These are phyloP conservation scores for Orgyia antiqua DNA, from an alignment of 2,888 invertebrate genomes.

Conservation along the genomic window DNA sequence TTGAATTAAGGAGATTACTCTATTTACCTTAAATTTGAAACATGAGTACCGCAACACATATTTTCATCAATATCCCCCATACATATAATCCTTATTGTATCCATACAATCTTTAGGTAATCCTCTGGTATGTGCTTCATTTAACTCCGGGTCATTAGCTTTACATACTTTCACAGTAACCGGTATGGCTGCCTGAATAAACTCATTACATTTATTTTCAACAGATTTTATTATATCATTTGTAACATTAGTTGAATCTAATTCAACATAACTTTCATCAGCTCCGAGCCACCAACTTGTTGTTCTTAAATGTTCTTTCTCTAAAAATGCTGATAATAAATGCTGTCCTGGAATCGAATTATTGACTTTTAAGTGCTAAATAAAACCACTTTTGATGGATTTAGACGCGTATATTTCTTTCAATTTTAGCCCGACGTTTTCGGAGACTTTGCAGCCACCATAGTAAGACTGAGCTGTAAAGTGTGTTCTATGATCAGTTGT, in stretches of 20 bases:
- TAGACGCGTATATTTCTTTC: no score
- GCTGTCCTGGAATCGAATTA: constrained; percentile 81
- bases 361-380: no score
- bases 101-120: constrained; percentile 87
- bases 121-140: constrained; percentile 81
- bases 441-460: no score
- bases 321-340: constrained; percentile 88
- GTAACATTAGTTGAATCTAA: constrained; percentile 74
- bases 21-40: constrained; percentile 81
- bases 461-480: no score
- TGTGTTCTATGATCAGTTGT: no score
- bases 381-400: no score
- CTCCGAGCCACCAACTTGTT: constrained; percentile 90
- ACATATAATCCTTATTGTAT: constrained; percentile 85
- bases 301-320: constrained; percentile 84
- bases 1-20: no score
- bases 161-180: constrained; percentile 81
- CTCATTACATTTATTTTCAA: constrained; percentile 83
- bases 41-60: constrained; percentile 94
- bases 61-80: constrained; percentile 88
- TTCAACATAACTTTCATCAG: constrained; percentile 85
- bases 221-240: constrained; percentile 62
- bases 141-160: constrained; percentile 79
- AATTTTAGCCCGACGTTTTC: no score
- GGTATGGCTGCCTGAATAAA: constrained; percentile 81